Evolutionary conservation across 2,888 invertebrate species (phyloP), one percentile per base, ranked within the genome.

Genomic region (Dione juno): DNA sequence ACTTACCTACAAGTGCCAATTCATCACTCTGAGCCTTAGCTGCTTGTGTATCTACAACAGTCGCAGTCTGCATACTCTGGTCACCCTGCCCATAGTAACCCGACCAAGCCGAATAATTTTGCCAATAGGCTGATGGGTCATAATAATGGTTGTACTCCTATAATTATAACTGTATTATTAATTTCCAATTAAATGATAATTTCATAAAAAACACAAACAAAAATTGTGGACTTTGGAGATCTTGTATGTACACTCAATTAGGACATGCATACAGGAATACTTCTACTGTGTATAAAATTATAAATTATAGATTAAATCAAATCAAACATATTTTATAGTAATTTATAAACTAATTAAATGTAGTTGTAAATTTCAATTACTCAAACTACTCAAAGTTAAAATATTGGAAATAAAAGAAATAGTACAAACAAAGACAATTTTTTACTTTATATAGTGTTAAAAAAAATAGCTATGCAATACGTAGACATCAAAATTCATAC

Each of bases 91-190:
- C 95, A 81, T 96, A 96, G 87, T 96, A 96, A 19, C 95, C 95
- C 82, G 96, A 94, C 97, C 97, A 97, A 70, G 95, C 94, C 78
- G 96, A 96, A 85, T 97, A 97, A 85, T 97, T 97, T 84, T 97
- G 97, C 97, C 97, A 97, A 87, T 97, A 97, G 57, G 96, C 95
- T 59, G 96, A 95, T 40, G 97, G 96, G 89, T 97, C 97, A 87
- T 97, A 97, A 88, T 97, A 97, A 87, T 97, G 95, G 83, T 95
- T 94, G 93, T 96, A 94, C 88, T 96, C 95, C 86, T 95, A 84
- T 78, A 91, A 90, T 81, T 75, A 84, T 73, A 85, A 84, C 76
- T 80, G 77, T 75, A 77, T 77, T 84, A 86, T 72, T 83, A 78
- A 66, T 43, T 35, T 35, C 53, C n/a, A 48, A 11, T 16, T 48